phyloP scores from a whole-genome alignment of 1,140 invertebrate genomes.

The Drosophila subobscura region DNA sequence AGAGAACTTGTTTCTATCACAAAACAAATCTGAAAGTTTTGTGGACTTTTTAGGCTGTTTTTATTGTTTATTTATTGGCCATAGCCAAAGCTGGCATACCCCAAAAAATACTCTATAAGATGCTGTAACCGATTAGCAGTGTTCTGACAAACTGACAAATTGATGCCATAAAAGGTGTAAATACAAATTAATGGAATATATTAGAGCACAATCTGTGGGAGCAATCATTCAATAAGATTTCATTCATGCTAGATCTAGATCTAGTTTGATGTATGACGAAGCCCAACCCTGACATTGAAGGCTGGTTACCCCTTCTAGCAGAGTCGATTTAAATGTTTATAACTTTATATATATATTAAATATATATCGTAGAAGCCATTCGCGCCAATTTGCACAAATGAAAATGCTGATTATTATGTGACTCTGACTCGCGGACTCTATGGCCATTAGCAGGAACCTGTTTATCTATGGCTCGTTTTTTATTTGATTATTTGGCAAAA shows the following conservation, averaged over 20 bases:
- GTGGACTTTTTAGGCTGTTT: too few relatives aligned
- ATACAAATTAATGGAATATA: constrained; percentile 38
- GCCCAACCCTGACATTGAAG: constrained; percentile 6
- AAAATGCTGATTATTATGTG: constrained; percentile 63
- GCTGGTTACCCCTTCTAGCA: constrained; percentile 6
- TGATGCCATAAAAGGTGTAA: constrained; percentile 34
- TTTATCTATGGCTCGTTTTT: constrained; percentile 21
- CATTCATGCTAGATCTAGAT: constrained; percentile 34
- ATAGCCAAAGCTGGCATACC: constrained; percentile 4
- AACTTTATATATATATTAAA: constrained; percentile 48
- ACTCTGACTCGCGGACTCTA: constrained; percentile 12
- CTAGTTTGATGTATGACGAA: constrained; percentile 34
- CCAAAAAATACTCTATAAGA: constrained; percentile 22
- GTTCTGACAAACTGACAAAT: constrained; percentile 13
- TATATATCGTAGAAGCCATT: constrained; percentile 49
- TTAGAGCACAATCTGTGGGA: constrained; percentile 1
- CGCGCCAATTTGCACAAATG: constrained; percentile 75
- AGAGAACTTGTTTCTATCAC: too few relatives aligned
- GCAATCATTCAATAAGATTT: constrained; percentile 30
- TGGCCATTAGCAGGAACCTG: constrained; percentile 51
- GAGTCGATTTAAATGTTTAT: constrained; percentile 75
- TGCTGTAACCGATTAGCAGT: constrained; percentile 31
- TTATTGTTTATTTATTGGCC: background rate
- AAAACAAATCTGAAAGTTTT: too few relatives aligned
- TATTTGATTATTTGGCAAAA: constrained; percentile 11